These are phyloP conservation scores for Harpalus rubripes DNA, from an alignment of 2,888 invertebrate species.

Conservation along the genomic window DNA sequence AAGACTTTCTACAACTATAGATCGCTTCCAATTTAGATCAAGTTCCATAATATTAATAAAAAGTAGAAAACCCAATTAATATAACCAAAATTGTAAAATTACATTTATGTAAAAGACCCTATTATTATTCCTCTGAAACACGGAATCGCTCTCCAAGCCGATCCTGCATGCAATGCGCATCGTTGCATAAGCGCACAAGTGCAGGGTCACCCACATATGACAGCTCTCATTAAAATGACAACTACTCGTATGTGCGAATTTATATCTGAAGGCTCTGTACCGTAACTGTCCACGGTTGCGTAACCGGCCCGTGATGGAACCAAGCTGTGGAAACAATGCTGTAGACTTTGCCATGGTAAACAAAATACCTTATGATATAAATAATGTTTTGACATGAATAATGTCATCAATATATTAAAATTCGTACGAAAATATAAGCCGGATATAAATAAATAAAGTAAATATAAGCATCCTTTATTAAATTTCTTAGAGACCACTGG, in stretches of 20 bases:
- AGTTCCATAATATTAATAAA: too few relatives aligned
- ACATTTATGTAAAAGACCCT: too few relatives aligned
- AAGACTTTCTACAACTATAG: too few relatives aligned
- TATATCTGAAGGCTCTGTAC: slow-evolving; percentile 39
- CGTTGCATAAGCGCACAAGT: slow-evolving; percentile 57
- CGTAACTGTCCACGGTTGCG: slow-evolving; percentile 2
- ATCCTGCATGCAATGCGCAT: background rate
- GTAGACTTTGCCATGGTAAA: slow-evolving; percentile 30
- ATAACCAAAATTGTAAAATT: too few relatives aligned
- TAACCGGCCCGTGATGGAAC: slow-evolving; percentile 10
- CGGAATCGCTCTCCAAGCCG: background rate
- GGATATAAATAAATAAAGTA: background rate
- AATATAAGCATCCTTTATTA: background rate
- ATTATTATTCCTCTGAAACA: background rate
- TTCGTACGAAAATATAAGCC: background rate
- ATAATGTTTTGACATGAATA: slow-evolving; percentile 41
- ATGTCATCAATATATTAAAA: slow-evolving; percentile 39
- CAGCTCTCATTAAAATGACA: slow-evolving; percentile 59
- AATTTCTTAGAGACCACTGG: background rate
- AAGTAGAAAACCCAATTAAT: too few relatives aligned
- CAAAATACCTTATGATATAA: slow-evolving; percentile 37
- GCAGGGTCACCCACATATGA: slow-evolving; percentile 58
- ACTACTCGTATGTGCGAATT: slow-evolving; percentile 30
- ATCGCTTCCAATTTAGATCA: too few relatives aligned
- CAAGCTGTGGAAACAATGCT: slow-evolving; percentile 41